These are phyloP conservation scores for Petrolisthes manimaculis DNA, from an alignment of 2,888 invertebrate species.

Conservation along the genomic window DNA sequence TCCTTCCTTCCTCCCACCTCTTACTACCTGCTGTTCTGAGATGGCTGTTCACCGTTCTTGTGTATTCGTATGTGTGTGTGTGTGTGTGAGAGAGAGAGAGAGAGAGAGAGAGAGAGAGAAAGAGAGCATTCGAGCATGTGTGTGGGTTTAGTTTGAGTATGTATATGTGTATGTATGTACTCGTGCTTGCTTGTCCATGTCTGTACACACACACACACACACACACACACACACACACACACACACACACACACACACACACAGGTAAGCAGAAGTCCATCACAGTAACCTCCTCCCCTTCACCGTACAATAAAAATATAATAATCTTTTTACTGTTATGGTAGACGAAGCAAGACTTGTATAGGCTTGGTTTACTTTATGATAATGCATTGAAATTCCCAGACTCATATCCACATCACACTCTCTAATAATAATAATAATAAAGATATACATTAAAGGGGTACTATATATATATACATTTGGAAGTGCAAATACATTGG, in stretches of 20 bases:
- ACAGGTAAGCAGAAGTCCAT: neutral
- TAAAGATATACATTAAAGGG: too few relatives aligned
- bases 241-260: slow-evolving; percentile 1
- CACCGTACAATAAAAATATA: too few relatives aligned
- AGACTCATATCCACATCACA: too few relatives aligned
- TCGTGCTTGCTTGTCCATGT: neutral
- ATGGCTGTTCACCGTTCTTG: neutral
- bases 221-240: slow-evolving; percentile 3
- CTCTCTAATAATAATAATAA: too few relatives aligned
- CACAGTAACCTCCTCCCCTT: neutral
- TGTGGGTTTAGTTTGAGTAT: neutral
- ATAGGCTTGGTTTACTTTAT: too few relatives aligned
- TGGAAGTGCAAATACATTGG: too few relatives aligned
- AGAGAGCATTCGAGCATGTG: neutral
- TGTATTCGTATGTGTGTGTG: slow-evolving; percentile 25
- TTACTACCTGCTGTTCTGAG: neutral
- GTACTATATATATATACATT: too few relatives aligned
- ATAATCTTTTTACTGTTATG: too few relatives aligned
- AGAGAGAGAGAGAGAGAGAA: neutral
- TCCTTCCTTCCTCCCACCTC: neutral
- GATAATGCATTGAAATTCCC: too few relatives aligned
- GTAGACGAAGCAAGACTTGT: too few relatives aligned
- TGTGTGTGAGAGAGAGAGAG: slow-evolving; percentile 19
- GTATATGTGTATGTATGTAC: neutral
- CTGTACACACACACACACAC: slow-evolving; percentile 19